Evolutionary conservation across 2,888 invertebrate genomes (phyloP).

Genomic region (Strigamia maritima): DNA sequence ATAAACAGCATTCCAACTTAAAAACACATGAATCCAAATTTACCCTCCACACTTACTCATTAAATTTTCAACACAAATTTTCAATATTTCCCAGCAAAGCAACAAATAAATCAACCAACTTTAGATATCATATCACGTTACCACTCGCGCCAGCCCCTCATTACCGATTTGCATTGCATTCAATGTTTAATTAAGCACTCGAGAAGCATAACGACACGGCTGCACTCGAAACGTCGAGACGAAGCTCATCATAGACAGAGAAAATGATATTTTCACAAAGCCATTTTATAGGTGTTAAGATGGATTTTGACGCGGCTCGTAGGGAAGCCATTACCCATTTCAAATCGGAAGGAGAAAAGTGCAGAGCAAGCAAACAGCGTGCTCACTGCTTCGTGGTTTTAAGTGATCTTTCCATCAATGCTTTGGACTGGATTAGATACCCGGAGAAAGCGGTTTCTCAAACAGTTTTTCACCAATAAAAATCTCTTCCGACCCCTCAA

Average conservation of each 20-base stretch:
- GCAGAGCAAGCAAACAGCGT: constrained; percentile 13
- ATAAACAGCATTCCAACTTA: neutral
- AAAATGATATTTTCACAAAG: neutral
- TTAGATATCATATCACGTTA: neutral
- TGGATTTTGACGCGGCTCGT: neutral
- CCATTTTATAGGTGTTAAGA: neutral
- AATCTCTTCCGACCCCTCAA: neutral
- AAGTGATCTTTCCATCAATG: constrained; percentile 20
- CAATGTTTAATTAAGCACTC: neutral
- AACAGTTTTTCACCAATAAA: neutral
- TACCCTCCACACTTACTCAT: neutral
- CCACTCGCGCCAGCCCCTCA: neutral
- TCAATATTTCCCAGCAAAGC: neutral
- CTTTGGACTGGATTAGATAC: constrained; percentile 6
- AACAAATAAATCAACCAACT: neutral
- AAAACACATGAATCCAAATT: neutral
- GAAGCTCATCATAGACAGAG: neutral
- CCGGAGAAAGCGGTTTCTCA: neutral
- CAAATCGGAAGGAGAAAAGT: constrained; percentile 6
- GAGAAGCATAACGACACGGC: neutral
- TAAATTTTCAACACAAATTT: neutral
- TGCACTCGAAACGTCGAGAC: neutral
- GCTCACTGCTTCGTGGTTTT: constrained; percentile 23
- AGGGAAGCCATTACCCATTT: constrained; percentile 12
- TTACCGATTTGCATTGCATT: neutral